These are phyloP conservation scores for Lepidiolamprologus cunningtoni DNA, from an alignment of 2,113 vertebrate genomes.

Conservation along the genomic window DNA sequence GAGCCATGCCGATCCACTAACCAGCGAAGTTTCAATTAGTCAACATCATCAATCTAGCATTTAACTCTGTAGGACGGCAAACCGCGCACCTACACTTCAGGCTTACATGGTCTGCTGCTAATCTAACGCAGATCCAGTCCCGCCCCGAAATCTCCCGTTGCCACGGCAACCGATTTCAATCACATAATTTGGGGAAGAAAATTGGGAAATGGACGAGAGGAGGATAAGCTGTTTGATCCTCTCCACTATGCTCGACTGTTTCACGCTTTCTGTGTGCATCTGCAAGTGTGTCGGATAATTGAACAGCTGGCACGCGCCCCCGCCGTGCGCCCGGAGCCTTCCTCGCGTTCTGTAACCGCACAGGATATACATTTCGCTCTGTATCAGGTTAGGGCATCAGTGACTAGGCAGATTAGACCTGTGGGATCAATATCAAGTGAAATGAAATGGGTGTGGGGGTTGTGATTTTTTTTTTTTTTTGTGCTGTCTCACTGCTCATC, in stretches of 20 bases:
- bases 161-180: constrained; percentile 43
- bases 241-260: not conserved
- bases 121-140: not conserved
- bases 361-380: constrained; percentile 28
- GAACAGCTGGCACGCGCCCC: not conserved
- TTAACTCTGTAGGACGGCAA: not conserved
- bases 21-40: constrained; percentile 18
- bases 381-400: constrained; percentile 61
- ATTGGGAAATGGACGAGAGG: not conserved
- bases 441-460: constrained; percentile 7
- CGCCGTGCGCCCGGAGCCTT: not conserved
- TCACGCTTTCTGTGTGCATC: not conserved
- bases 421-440: constrained; percentile 57
- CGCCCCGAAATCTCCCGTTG: constrained; percentile 17
- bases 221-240: constrained; percentile 27
- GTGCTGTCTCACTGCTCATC: constrained; percentile 28
- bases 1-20: constrained; percentile 11
- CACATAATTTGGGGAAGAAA: constrained; percentile 20
- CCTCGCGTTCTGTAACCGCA: constrained; percentile 8
- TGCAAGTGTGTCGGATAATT: not conserved
- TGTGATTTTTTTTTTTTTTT: constrained; percentile 17
- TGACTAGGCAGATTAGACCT: constrained; percentile 54
- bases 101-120: not conserved
- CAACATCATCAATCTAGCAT: not conserved
- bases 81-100: not conserved